Percentiles rank a stretch among this genome's conserved stretches.
Conservation (phyloP, 1,140 invertebrate genomes). For the Ceratosolen fusciceps region DNA sequence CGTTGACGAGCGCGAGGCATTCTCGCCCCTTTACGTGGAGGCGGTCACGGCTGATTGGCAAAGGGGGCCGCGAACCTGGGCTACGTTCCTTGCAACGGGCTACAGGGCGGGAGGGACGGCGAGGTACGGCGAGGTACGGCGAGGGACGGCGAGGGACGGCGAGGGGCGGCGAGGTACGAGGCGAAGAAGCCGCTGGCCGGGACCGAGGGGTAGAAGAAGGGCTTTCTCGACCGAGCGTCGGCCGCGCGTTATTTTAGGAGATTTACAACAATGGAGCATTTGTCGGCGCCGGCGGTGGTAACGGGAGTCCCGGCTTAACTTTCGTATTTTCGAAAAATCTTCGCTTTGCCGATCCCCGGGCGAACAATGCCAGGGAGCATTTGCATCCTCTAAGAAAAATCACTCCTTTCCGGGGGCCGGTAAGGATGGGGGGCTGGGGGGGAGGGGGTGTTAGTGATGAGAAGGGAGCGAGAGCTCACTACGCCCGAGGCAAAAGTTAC, state of each 20-base stretch:
- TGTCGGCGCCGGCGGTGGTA: background rate
- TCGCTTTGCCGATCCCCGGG: slow-evolving; percentile 44
- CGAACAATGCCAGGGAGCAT: slow-evolving; percentile 49
- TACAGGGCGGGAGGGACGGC: too few species aligned
- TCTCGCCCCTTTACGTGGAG: too few species aligned
- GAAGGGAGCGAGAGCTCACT: background rate
- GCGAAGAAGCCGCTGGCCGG: too few species aligned
- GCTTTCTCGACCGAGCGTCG: slow-evolving; percentile 55
- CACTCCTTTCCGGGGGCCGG: slow-evolving; percentile 47
- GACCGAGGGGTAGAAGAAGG: too few species aligned
- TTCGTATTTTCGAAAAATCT: slow-evolving; percentile 50
- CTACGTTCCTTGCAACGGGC: too few species aligned
- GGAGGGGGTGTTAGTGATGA: too few species aligned
- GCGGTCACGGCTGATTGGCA: too few species aligned
- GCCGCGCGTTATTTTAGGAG: slow-evolving; percentile 59
- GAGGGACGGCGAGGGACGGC: too few species aligned
- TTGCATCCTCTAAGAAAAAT: slow-evolving; percentile 53
- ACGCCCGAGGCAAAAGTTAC: slow-evolving; percentile 25
- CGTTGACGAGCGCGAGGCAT: background rate
- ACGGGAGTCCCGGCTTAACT: slow-evolving; percentile 50
- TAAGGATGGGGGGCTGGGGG: too few species aligned
- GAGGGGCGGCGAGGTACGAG: slow-evolving; percentile 24
- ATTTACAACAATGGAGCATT: slow-evolving; percentile 56
- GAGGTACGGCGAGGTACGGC: too few species aligned
- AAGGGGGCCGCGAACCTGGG: too few species aligned